Base-by-base conservation (phyloP, 2,888 invertebrate genomes). In the Nysson spinosus region DNA sequence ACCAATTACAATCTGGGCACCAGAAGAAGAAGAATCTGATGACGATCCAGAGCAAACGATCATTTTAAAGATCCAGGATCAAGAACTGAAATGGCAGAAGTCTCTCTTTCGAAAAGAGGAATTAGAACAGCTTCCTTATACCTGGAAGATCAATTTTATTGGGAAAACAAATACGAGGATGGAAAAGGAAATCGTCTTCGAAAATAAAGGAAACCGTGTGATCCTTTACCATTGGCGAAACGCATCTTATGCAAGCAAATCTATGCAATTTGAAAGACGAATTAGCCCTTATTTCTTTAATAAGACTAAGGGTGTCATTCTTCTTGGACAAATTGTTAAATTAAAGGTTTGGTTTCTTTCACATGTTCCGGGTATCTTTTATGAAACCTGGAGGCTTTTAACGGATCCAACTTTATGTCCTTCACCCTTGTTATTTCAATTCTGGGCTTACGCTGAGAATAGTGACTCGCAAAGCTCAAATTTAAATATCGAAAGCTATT, bases 271-370 rank as follows among this genome's bases (percentile, higher is more conserved):
- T 0, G 16, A 9, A 0, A 42, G 6, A 2, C 35, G 28, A 4
- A n/a, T 78, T 34, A 89, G 88, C 78, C 86, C 87, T 0, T 92
- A 91, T 76, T 90, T 88, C 77, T 91, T 91, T 61, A 88, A 90
- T 56, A 91, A 90, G 82, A 90, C 89, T 66, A 89, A 89, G 78
- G 87, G 89, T 12, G 79, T 90, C 0, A 62, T 92, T 34, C 81
- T 88, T 0, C 91, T 91, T 0, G 90, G 90, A 0, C 88, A 90
- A 70, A 84, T 76, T 2, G 86, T 86, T 34, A 71, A 87, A 22
- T 72, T 91, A 35, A 83, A 76, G 9, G 86, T 91, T 24, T 90
- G 89, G 68, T 91, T 90, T 72, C 75, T 88, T 39, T 87, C 89
- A 1, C 81, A 84, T 4, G 77, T 75, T 16, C 81, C 88, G 1